Conservation (phyloP, 2,113 vertebrate species). For the Progne subis region DNA sequence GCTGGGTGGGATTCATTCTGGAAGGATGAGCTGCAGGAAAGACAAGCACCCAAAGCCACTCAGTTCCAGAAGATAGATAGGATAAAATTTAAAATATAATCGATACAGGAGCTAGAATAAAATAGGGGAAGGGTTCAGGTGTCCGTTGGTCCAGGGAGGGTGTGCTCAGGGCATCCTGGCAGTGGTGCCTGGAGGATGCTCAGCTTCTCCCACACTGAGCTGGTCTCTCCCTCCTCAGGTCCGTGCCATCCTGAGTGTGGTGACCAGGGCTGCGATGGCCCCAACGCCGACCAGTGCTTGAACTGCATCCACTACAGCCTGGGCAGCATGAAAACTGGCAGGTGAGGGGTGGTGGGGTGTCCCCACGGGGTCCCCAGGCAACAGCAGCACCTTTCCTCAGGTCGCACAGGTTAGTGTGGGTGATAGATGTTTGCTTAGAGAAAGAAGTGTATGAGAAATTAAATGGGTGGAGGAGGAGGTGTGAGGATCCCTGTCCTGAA, state of each 20-base stretch:
- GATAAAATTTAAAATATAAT: neutral
- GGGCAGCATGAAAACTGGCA: conserved; percentile 80
- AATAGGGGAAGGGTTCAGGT: neutral
- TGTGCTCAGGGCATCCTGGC: neutral
- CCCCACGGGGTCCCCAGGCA: accelerated
- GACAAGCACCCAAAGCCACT: accelerated
- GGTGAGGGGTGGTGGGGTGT: conserved; percentile 68
- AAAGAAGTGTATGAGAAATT: neutral
- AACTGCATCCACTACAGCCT: conserved; percentile 91
- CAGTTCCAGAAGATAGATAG: neutral
- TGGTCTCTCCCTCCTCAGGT: conserved; percentile 63
- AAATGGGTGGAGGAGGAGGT: neutral
- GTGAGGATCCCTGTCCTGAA: neutral
- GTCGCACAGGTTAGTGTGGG: accelerated
- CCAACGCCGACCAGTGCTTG: conserved; percentile 84
- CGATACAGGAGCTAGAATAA: accelerated
- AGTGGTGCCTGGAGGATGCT: neutral
- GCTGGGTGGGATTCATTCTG: accelerated
- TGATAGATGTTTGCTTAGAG: neutral
- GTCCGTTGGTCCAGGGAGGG: neutral
- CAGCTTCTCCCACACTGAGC: neutral
- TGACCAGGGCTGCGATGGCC: conserved; percentile 87
- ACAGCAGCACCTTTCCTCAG: neutral
- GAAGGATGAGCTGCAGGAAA: neutral
- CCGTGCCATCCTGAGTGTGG: conserved; percentile 86